Evolutionary conservation across 2,797 vertebrate genomes (phyloP).

Genomic region (Coranthus polyacanthus): DNA sequence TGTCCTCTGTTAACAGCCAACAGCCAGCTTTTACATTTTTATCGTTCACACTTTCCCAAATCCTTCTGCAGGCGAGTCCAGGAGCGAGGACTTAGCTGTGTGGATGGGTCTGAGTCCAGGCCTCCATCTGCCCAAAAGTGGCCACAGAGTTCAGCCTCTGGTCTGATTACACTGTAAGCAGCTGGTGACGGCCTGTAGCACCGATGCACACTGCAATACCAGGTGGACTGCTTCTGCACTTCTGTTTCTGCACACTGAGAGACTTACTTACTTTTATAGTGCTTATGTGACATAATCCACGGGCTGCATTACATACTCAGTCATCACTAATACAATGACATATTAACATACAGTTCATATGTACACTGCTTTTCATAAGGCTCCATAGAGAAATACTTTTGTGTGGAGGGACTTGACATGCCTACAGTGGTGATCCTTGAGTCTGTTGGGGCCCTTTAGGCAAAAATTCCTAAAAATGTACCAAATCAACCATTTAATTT

Average conservation of each 20-base stretch:
- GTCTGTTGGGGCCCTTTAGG: too few relatives aligned
- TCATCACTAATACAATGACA: neutral
- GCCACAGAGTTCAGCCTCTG: slow-evolving; percentile 63
- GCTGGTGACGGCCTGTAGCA: slow-evolving; percentile 62
- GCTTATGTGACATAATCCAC: slow-evolving; percentile 39
- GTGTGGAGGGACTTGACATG: too few relatives aligned
- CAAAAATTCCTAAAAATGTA: too few relatives aligned
- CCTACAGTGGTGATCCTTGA: too few relatives aligned
- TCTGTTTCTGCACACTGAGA: too few relatives aligned
- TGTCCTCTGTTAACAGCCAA: slow-evolving; percentile 20
- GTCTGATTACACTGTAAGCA: slow-evolving; percentile 72
- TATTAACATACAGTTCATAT: neutral
- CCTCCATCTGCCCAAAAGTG: slow-evolving; percentile 71
- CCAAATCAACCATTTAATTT: too few relatives aligned
- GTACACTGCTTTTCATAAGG: too few relatives aligned
- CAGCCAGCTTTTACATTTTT: slow-evolving; percentile 41
- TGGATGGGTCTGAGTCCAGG: slow-evolving; percentile 61
- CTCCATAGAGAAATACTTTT: too few relatives aligned
- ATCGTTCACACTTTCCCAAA: slow-evolving; percentile 44
- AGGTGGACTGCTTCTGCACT: slow-evolving; percentile 36
- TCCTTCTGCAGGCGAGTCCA: slow-evolving; percentile 47
- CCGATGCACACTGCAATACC: slow-evolving; percentile 34
- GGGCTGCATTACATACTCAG: slow-evolving; percentile 18
- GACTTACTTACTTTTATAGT: slow-evolving; percentile 47
- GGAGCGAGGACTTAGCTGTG: slow-evolving; percentile 51